Conservation (phyloP, 2,888 invertebrate species). For the Eilema caniola region DNA sequence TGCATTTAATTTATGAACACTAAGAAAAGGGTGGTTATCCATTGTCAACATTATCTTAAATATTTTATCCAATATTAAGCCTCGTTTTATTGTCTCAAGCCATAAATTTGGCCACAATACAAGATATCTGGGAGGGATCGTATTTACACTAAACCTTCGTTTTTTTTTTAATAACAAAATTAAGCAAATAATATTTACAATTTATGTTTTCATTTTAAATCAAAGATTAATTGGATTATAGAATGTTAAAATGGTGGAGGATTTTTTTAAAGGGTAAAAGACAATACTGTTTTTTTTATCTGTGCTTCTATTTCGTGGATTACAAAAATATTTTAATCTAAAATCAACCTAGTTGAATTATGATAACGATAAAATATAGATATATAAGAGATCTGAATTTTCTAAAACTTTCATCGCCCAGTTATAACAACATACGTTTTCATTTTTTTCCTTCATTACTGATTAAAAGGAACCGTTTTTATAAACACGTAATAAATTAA, state of each 20-base stretch:
- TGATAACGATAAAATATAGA: background rate
- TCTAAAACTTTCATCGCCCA: background rate
- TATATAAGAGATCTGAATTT: background rate
- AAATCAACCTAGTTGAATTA: background rate
- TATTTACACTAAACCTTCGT: conserved; percentile 52
- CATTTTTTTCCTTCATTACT: background rate
- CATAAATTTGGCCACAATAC: conserved; percentile 67
- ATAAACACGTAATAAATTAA: background rate
- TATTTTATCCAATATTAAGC: conserved; percentile 78
- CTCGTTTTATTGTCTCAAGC: conserved; percentile 64
- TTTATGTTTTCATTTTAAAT: background rate
- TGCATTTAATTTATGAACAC: conserved; percentile 77
- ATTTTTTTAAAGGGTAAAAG: background rate
- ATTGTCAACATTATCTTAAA: conserved; percentile 83
- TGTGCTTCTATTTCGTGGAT: background rate
- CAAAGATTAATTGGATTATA: background rate
- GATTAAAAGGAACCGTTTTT: no score
- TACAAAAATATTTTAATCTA: background rate
- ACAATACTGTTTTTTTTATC: background rate
- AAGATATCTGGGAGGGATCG: conserved; percentile 59
- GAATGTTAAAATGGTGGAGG: background rate
- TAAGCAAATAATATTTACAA: conserved; percentile 42
- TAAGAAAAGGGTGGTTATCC: conserved; percentile 78
- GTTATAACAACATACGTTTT: background rate
- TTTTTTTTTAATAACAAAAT: conserved; percentile 52